Conservation (phyloP, 1,140 invertebrate species). For the Musca domestica region DNA sequence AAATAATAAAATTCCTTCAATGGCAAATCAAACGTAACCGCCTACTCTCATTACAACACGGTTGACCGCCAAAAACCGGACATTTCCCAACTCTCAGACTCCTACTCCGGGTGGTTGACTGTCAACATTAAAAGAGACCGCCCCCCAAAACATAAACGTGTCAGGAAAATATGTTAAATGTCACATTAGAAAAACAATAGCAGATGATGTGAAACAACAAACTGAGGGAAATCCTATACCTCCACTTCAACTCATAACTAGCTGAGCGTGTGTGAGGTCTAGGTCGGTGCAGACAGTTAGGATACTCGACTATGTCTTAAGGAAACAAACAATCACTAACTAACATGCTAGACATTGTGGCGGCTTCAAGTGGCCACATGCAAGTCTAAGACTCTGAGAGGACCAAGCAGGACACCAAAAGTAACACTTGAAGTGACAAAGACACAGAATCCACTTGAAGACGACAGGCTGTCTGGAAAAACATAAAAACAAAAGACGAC, state of each 20-base stretch:
- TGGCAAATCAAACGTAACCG: conserved; percentile 7
- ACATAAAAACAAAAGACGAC: not conserved
- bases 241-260: conserved; percentile 19
- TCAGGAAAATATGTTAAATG: conserved; percentile 15
- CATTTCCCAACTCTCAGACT: not conserved
- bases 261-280: conserved; percentile 40
- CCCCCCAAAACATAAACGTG: conserved; percentile 2
- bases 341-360: conserved; percentile 36
- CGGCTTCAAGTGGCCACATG: conserved; percentile 39
- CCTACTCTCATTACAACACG: conserved; percentile 9
- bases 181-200: conserved; percentile 11
- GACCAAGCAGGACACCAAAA: not conserved
- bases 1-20: not conserved
- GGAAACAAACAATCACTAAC: conserved; percentile 5
- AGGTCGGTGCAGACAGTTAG: conserved; percentile 5
- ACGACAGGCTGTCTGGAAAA: conserved; percentile 17
- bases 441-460: conserved; percentile 8
- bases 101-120: not conserved
- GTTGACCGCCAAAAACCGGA: conserved; percentile 18
- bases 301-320: not conserved
- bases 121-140: not conserved
- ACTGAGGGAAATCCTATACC: conserved; percentile 16
- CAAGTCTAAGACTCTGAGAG: not conserved
- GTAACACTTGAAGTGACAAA: too few relatives aligned
- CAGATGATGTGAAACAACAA: conserved; percentile 3